Percentiles rank a stretch among this genome's conserved stretches.
phyloP scores from a whole-genome alignment of 1,140 invertebrate genomes.

The Charaxes varanes region DNA sequence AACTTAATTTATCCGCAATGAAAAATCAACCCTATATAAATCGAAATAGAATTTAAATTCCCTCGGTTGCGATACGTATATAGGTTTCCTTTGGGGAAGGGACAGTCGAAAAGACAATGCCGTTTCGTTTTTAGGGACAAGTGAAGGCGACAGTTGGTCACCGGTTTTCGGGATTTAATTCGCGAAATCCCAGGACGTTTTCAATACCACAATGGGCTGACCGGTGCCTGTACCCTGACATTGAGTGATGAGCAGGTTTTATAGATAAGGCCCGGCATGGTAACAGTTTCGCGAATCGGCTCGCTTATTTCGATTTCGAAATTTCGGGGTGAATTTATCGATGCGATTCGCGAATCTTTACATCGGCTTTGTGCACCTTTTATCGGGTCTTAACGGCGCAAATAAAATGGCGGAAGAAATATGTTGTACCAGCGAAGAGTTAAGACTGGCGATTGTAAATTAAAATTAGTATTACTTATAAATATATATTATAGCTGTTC shows the following conservation, averaged over 20 bases:
- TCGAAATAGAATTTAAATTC: slow-evolving; percentile 19
- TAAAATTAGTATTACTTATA: too few relatives aligned
- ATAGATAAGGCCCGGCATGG: slow-evolving; percentile 22
- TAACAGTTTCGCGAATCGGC: slow-evolving; percentile 18
- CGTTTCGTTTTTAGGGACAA: slow-evolving; percentile 52
- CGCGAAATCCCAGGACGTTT: slow-evolving; percentile 35
- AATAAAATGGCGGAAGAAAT: too few relatives aligned
- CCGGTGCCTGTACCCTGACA: slow-evolving; percentile 25
- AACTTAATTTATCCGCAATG: slow-evolving; percentile 5
- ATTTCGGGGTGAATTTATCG: slow-evolving; percentile 1
- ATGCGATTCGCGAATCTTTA: too few relatives aligned
- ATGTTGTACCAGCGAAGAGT: too few relatives aligned
- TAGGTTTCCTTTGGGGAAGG: background rate
- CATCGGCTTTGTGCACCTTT: too few relatives aligned
- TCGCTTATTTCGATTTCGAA: slow-evolving; percentile 6
- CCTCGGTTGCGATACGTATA: slow-evolving; percentile 8
- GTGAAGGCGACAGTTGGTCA: slow-evolving; percentile 49
- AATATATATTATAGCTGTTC: too few relatives aligned
- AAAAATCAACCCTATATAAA: slow-evolving; percentile 14
- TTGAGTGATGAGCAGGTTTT: slow-evolving; percentile 42
- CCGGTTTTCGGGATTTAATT: slow-evolving; percentile 57
- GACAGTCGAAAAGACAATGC: slow-evolving; percentile 44
- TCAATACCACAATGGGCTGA: slow-evolving; percentile 27
- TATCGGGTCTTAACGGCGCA: too few relatives aligned
- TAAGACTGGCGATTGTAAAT: too few relatives aligned